Evolutionary conservation across 2,113 vertebrate species (phyloP).

Genomic region (Eurypyga helias): DNA sequence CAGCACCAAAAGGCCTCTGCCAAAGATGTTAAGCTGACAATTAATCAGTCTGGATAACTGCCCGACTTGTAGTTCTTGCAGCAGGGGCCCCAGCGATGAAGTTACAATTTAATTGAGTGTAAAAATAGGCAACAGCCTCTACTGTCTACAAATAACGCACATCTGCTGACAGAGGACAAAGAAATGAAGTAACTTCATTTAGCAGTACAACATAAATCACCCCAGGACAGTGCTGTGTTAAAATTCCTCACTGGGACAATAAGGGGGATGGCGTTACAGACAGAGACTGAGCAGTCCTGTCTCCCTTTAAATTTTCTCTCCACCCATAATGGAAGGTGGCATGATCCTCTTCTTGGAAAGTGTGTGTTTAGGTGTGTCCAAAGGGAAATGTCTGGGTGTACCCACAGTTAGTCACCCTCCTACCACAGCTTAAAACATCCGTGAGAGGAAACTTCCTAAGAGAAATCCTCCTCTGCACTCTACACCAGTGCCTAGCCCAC

Average conservation of each 20-base stretch:
- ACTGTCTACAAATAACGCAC: conserved; percentile 40
- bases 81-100: conserved; percentile 19
- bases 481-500: background rate
- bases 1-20: background rate
- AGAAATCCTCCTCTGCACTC: conserved; percentile 10
- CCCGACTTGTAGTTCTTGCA: background rate
- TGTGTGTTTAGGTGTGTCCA: conserved; percentile 46
- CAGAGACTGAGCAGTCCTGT: background rate
- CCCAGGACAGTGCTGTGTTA: background rate
- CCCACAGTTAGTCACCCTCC: conserved; percentile 58
- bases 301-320: conserved; percentile 31
- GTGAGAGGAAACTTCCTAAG: conserved; percentile 16
- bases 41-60: conserved; percentile 44
- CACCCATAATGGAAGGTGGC: conserved; percentile 41
- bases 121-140: conserved; percentile 56
- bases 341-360: conserved; percentile 68
- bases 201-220: background rate
- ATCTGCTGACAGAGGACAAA: conserved; percentile 37
- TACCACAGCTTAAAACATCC: background rate
- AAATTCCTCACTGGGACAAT: background rate
- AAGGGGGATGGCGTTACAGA: accelerated
- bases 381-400: conserved; percentile 57
- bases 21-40: conserved; percentile 41
- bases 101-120: conserved; percentile 56
- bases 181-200: background rate